Base-by-base conservation (phyloP, 2,797 vertebrate species). In the Liparis tanakae region DNA sequence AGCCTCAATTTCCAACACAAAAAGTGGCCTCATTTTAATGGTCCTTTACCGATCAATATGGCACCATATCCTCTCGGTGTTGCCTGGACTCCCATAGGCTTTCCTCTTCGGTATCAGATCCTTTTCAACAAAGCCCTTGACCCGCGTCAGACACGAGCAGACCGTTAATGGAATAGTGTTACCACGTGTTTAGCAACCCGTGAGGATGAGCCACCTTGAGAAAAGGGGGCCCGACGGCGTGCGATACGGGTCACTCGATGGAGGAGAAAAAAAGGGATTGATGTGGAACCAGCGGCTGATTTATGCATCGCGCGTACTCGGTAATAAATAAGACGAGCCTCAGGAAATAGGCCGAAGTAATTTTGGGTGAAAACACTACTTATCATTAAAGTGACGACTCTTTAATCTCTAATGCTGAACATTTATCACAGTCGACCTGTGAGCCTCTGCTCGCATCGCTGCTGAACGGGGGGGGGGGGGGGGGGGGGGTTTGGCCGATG, bases 391-490 rank as follows among this genome's bases (percentile, higher is more conserved):
- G 13, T 65, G 66, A 69, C 58, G 41, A 56, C 65, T 66, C 17
- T 72, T 33, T 75, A 72, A 78, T 84, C 44, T 71, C 70, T 69
- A 59, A 62, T 72, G 60, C 37, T 67, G 57, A 66, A 43, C 74
- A 70, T 83, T 82, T 71, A 68, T 87, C 79, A 76, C 43, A 55
- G 65, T 25, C 20, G 43, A 85, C 76, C 80, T 67, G 39, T 57
- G 56, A 76, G 77, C 60, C 60, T 48, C 34, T 44, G 34, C 41
- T 30, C 25, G 66, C 50, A 64, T 15, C 7, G 3, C 37, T 55
- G 66, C 50, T 53, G 66, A 25, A 34, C 70, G 60, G 34, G 20
- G 34, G n/a, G n/a, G n/a, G n/a, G n/a, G n/a, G n/a, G n/a, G n/a
- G n/a, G n/a, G n/a, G n/a, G n/a, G n/a, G n/a, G n/a, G n/a, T n/a